Evolutionary conservation across 2,113 vertebrate genomes (phyloP).

Genomic region (Vombatus ursinus): DNA sequence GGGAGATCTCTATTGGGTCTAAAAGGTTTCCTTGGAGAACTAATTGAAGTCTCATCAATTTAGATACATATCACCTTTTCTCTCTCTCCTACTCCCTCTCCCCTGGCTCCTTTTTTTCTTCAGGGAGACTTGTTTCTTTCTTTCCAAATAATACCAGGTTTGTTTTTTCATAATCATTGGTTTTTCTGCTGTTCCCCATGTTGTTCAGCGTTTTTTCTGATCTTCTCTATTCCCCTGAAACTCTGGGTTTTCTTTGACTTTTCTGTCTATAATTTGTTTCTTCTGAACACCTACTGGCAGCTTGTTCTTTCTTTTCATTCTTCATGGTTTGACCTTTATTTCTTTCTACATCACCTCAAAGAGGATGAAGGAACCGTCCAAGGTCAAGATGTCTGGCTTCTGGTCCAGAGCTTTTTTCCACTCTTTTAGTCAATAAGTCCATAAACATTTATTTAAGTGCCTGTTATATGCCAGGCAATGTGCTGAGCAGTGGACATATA

Average conservation of each 20-base stretch:
- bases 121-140: background rate
- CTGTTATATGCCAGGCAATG: background rate
- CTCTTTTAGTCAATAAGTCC: background rate
- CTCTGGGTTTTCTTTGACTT: background rate
- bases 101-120: background rate
- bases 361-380: background rate
- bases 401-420: background rate
- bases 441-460: background rate
- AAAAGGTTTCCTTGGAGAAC: background rate
- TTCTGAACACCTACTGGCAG: background rate
- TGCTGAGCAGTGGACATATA: background rate
- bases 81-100: background rate
- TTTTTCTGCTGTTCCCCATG: too few relatives aligned
- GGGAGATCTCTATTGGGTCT: background rate
- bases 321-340: constrained; percentile 14
- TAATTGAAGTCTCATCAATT: too few relatives aligned
- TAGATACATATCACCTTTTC: background rate
- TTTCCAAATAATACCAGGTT: background rate
- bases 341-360: background rate
- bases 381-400: background rate
- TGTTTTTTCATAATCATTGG: background rate
- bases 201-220: background rate
- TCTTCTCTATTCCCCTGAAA: background rate
- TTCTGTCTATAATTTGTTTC: background rate
- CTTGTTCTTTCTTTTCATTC: background rate